These are phyloP conservation scores for Andrena marginata DNA, from an alignment of 2,888 invertebrate genomes.

Conservation along the genomic window DNA sequence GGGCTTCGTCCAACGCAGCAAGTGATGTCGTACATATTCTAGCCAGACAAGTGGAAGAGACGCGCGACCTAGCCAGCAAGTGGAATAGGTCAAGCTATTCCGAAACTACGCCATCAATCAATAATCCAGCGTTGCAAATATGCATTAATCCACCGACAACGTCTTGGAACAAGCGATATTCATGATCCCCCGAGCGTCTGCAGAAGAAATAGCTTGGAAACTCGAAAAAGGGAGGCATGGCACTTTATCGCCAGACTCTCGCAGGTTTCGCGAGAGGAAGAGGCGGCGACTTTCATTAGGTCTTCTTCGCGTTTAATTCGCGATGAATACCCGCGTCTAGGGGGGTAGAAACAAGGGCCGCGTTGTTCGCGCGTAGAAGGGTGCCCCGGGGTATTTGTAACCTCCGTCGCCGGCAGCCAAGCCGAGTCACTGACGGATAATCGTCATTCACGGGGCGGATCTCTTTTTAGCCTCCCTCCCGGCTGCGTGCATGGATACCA, in stretches of 20 bases:
- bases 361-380: slow-evolving; percentile 33
- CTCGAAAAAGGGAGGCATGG: not conserved
- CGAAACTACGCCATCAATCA: too few species aligned
- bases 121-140: too few species aligned
- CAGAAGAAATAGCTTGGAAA: not conserved
- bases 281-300: slow-evolving; percentile 72
- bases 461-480: slow-evolving; percentile 44
- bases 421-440: slow-evolving; percentile 65
- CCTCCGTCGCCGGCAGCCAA: slow-evolving; percentile 45
- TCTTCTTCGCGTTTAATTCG: slow-evolving; percentile 77
- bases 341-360: slow-evolving; percentile 52
- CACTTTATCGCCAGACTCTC: not conserved
- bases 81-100: too few species aligned
- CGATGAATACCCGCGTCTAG: slow-evolving; percentile 66
- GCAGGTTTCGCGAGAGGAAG: slow-evolving; percentile 39
- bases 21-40: not conserved
- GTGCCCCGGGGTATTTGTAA: slow-evolving; percentile 63
- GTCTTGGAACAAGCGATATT: too few species aligned
- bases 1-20: not conserved
- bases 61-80: too few species aligned
- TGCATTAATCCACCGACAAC: too few species aligned
- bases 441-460: slow-evolving; percentile 59
- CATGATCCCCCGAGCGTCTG: too few species aligned
- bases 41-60: not conserved
- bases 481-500: slow-evolving; percentile 14